Conservation (phyloP, 2,888 invertebrate species). For the Torymus texanus region DNA sequence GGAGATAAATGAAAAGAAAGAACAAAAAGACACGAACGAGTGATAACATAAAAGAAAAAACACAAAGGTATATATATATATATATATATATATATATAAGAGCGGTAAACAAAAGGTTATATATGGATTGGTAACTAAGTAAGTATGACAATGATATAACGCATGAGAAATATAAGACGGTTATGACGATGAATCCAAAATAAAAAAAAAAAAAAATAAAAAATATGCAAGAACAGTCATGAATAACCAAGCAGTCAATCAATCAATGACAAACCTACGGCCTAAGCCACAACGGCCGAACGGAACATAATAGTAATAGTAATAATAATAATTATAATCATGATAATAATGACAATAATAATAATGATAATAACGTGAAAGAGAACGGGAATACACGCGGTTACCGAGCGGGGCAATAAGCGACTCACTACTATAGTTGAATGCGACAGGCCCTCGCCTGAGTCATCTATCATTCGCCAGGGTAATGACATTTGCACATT, state of each 20-base stretch:
- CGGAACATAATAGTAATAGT: constrained; percentile 32
- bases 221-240: constrained; percentile 58
- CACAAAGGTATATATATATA: too few species aligned
- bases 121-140: constrained; percentile 36
- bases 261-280: constrained; percentile 66
- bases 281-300: constrained; percentile 71
- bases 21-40: background rate
- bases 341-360: too few species aligned
- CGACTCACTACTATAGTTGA: constrained; percentile 62
- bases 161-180: constrained; percentile 53
- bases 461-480: constrained; percentile 2
- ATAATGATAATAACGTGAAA: background rate
- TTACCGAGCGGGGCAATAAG: constrained; percentile 64
- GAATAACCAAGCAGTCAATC: constrained; percentile 63
- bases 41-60: background rate
- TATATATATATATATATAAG: constrained; percentile 3
- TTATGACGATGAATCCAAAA: constrained; percentile 2
- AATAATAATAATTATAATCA: too few species aligned
- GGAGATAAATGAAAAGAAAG: background rate
- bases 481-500: constrained; percentile 5
- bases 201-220: constrained; percentile 57
- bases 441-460: constrained; percentile 40
- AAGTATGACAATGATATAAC: constrained; percentile 21
- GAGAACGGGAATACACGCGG: constrained; percentile 64
- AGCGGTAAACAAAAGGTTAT: constrained; percentile 21